A percentile compares a stretch with the other conserved stretches of the same genome.
These are phyloP conservation scores for Cygnus atratus DNA, from an alignment of 2,113 vertebrate species.

Conservation along the genomic window DNA sequence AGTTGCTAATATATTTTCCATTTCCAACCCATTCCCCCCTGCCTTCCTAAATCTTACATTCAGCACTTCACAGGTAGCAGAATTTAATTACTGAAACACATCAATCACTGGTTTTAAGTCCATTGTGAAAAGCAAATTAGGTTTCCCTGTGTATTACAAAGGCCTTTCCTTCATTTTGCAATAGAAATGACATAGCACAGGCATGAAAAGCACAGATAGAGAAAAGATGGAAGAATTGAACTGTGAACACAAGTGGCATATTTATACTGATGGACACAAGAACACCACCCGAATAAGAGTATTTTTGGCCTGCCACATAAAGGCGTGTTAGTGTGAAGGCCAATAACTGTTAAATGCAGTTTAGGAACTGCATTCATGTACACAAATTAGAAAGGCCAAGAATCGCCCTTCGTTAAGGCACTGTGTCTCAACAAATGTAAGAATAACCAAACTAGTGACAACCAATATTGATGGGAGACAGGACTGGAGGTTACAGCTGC, in stretches of 20 bases:
- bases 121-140: conserved; percentile 57
- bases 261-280: neutral
- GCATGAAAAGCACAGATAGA: neutral
- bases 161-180: conserved; percentile 42
- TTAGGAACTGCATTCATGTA: neutral
- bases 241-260: neutral
- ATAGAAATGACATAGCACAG: conserved; percentile 25
- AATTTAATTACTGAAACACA: conserved; percentile 65
- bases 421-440: neutral
- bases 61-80: neutral
- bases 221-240: neutral
- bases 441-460: neutral
- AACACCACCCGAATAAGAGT: neutral
- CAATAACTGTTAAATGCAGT: neutral
- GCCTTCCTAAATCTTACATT: conserved; percentile 43
- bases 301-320: neutral
- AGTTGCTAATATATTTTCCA: conserved; percentile 13
- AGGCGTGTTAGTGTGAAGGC: neutral
- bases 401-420: neutral
- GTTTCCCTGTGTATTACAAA: conserved; percentile 33
- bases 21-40: conserved; percentile 12
- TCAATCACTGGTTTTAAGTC: conserved; percentile 42
- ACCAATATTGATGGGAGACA: neutral
- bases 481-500: neutral
- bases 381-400: neutral